A percentile compares a stretch with the other conserved stretches of the same genome.
Conservation (phyloP, 2,113 vertebrate genomes). For the Gymnarchus niloticus region DNA sequence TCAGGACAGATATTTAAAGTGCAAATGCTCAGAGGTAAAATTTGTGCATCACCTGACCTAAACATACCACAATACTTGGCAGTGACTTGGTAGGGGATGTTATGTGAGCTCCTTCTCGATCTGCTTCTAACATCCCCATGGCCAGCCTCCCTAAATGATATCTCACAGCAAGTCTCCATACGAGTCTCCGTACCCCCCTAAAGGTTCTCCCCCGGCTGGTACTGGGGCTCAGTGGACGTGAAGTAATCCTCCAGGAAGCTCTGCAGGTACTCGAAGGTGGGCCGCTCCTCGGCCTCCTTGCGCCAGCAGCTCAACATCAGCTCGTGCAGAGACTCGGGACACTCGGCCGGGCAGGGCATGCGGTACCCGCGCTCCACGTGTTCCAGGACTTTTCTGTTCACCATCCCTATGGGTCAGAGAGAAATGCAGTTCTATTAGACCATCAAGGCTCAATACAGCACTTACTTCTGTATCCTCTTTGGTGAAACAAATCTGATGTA, state of each 20-base stretch:
- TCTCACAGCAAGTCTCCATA: background rate
- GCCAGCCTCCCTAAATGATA: too few relatives aligned
- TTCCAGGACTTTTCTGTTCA: slow-evolving; percentile 93
- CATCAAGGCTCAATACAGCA: background rate
- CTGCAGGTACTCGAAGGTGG: slow-evolving; percentile 96
- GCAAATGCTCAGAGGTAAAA: background rate
- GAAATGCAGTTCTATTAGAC: background rate
- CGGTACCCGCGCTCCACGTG: slow-evolving; percentile 94
- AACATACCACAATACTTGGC: slow-evolving; percentile 9
- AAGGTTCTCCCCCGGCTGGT: slow-evolving; percentile 94
- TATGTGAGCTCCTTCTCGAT: background rate
- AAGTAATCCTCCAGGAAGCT: slow-evolving; percentile 98
- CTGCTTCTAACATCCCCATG: background rate
- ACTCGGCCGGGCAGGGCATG: slow-evolving; percentile 89
- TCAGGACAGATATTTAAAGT: background rate
- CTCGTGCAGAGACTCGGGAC: slow-evolving; percentile 89
- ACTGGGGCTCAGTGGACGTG: slow-evolving; percentile 95
- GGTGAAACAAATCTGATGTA: background rate
- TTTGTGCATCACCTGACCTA: background rate
- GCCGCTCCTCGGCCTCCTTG: slow-evolving; percentile 87
- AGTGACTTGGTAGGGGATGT: background rate
- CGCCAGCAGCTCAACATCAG: slow-evolving; percentile 96
- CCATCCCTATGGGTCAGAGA: slow-evolving; percentile 73
- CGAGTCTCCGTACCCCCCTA: slow-evolving; percentile 46
- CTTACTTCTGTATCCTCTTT: background rate